Evolutionary conservation across 2,888 invertebrate genomes (phyloP), one percentile per base, ranked within the genome.

Genomic region (Hirudinaria manillensis): DNA sequence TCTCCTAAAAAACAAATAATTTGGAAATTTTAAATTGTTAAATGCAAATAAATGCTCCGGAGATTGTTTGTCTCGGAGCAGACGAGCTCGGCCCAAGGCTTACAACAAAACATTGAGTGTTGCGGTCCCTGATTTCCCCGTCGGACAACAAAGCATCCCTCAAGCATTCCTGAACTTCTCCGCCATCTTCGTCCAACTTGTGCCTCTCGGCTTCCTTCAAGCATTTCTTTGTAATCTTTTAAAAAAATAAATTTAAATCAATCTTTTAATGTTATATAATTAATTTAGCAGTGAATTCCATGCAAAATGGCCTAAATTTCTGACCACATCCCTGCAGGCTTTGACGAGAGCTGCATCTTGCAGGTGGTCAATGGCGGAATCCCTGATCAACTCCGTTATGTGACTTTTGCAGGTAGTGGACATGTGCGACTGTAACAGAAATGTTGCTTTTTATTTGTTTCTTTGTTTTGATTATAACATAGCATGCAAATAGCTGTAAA

Each of bases 301-400:
- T 65, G 13, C 19, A 65, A 29, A 27, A 65, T 65, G 13, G 27
- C 27, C 65, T 51, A 45, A 53, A 61, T 27, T 29, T 45, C 66
- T 45, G 1, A 75, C 89, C 86, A 90, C 89, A n/a, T 83, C 80
- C 78, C 87, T 85, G 84, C 98, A 98, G 75, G 93, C 89, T 74
- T 90, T 90, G 77, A 91, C 90, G 51, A 98, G 88, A 66, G 93
- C 86, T 1, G 95, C 94, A 87, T 97, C 94, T 76, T 96, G 88
- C 81, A 93, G 90, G 83, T 94, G 92, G 86, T 98, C 94, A 51
- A 94, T 86, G 21, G 95, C 95, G 81, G 93, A 92, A 81, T 94
- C 93, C 82, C 92, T 90, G 74, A 96, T 87, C 70, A 94, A 89
- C 80, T 89, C 89, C 0, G 91, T 89, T 86, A 96, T 89, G 86